Evolutionary conservation across 2,888 invertebrate genomes (phyloP).

Genomic region (Bellardia bayeri): DNA sequence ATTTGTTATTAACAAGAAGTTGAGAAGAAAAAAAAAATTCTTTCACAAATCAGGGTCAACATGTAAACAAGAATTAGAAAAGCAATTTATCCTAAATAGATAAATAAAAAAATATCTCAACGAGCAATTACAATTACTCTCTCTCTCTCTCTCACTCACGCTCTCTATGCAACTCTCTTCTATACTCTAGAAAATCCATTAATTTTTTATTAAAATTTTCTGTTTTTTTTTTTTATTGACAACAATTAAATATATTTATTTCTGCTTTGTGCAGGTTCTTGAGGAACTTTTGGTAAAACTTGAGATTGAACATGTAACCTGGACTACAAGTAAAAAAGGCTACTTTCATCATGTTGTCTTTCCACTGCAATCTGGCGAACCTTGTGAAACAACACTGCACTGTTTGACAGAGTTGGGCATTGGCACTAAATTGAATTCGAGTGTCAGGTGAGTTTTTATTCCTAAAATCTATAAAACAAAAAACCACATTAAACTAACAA

Average conservation of each 20-base stretch:
- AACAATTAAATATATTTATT: neutral
- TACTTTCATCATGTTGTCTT: conserved; percentile 90
- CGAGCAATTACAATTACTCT: neutral
- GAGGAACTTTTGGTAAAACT: conserved; percentile 88
- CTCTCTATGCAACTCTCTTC: neutral
- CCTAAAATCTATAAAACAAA: conserved; percentile 6
- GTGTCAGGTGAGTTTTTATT: conserved; percentile 87
- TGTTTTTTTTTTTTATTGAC: neutral
- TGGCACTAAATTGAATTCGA: conserved; percentile 88
- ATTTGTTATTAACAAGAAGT: neutral
- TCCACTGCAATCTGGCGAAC: conserved; percentile 88
- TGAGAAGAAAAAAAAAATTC: neutral
- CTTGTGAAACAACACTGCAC: conserved; percentile 90
- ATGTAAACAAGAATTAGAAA: neutral
- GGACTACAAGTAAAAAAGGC: conserved; percentile 88
- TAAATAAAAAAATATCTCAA: no score
- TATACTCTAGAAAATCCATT: neutral
- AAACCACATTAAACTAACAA: neutral
- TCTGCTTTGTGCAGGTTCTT: conserved; percentile 85
- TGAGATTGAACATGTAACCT: conserved; percentile 88
- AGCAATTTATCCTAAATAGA: no score
- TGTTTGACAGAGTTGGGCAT: conserved; percentile 90
- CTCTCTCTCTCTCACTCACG: no score
- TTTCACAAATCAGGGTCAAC: conserved; percentile 3
- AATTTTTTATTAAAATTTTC: conserved; percentile 12